Base-by-base conservation (phyloP, 2,888 invertebrate genomes). In the Pyralis farinalis region DNA sequence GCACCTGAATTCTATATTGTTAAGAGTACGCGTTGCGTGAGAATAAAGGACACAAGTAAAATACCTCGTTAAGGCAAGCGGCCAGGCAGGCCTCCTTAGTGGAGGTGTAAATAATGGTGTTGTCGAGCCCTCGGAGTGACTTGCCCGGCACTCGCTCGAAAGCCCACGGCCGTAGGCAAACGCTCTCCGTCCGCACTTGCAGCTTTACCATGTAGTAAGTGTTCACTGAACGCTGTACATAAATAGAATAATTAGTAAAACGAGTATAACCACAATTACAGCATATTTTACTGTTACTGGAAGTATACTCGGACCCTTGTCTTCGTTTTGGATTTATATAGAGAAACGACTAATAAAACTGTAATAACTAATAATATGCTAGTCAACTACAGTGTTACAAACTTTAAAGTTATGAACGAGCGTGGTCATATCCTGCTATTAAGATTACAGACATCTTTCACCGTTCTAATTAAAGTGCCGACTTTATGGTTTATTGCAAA, bases 131-230 rank as follows among this genome's bases (percentile, higher is more conserved):
- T 28, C 96, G 92, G 44, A 97, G 94, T 83, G 97, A 95, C 81
- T 97, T 97, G 77, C 97, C 97, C 2, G 97, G 97, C 30, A 97
- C 96, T 34, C 97, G 91, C 80, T 98, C 97, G 79, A 98, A 97
- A 29, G 97, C 92, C 97, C 97, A 97, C 25, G 97, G 97, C 47
- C 97, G 91, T 55, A 95, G 90, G 72, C 97, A 97, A 3, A 97
- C 95, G 73, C 96, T 97, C 73, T 97, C 97, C 54, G 97, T 96
- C 76, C 97, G 90, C 60, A 97, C 92, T 86, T 95, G 94, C 63
- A 97, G 89, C 83, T 97, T 97, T 65, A 96, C 96, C 96, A 97
- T 97, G 90, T 97, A 97, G 82, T 97, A 97, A 90, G 96, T 95
- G 79, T 96, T 97, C 63, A 96, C 96, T 12, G 96, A 62, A 44